Evolutionary conservation across 2,113 vertebrate genomes (phyloP), one percentile per base, ranked within the genome.

Genomic region (Ptychochromis oligacanthus): DNA sequence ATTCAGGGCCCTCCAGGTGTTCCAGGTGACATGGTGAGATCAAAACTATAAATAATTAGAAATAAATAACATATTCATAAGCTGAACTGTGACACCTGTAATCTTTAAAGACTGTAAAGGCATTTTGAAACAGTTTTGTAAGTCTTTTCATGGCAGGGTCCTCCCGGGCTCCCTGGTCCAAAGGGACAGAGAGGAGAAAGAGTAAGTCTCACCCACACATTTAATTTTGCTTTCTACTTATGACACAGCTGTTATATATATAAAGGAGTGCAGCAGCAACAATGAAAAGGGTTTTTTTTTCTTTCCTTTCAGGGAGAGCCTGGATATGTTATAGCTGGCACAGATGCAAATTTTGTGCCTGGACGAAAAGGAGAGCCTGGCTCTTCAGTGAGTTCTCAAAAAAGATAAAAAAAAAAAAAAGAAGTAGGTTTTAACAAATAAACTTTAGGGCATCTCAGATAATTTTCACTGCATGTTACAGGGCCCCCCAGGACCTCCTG

Each of bases 101-200:
- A n/a, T 72, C 26, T 72, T 31, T 72, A 46, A 11, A 72, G 46
- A 72, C 26, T 54, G 67, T 0, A 31, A 72, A 54, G 26, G 18
- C 31, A n/a, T 34, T 72, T 54, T 72, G 26, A 72, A 72, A 72
- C 26, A 54, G 18, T 52, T 52, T 52, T 52, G 6, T 3, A 52
- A 52, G 11, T 61, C 28, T 59, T 52, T 76, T 15, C 20, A 12
- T 88, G 82, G 3, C 87, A 97, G 97, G 97, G 97, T 18, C 89
- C 81, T 65, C 94, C 93, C 3, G 97, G 97, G 22, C 84, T 87
- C 59, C 81, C 96, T 6, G 97, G 97, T 83, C 89, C 93, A 31
- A 95, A 90, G 1, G 97, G 97, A 15, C 97, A 97, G 10, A 97
- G 97, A 94, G 97, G 97, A 89, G 97, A 97, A 70, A 95, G 97